phyloP scores from a whole-genome alignment of 2,113 vertebrate species.

The Felis catus region DNA sequence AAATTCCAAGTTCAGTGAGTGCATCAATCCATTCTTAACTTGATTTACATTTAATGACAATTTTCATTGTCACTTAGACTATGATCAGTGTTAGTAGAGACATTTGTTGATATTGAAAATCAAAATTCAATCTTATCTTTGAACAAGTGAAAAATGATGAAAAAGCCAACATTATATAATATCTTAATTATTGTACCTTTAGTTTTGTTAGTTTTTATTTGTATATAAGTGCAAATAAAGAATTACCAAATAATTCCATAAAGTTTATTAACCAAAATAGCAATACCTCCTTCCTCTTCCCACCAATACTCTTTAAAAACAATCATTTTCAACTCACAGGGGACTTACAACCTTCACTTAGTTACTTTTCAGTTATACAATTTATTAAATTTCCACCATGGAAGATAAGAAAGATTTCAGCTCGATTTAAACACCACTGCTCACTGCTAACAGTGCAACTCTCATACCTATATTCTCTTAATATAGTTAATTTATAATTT shows the following conservation, averaged over 20 bases:
- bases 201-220: neutral
- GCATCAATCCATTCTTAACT: neutral
- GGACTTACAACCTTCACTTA: neutral
- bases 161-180: neutral
- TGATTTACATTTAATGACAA: neutral
- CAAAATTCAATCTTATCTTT: neutral
- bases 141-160: neutral
- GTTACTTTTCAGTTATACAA: neutral
- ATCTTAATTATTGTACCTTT: neutral
- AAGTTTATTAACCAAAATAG: neutral
- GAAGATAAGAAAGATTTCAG: neutral
- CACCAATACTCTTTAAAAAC: neutral
- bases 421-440: neutral
- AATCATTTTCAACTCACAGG: neutral
- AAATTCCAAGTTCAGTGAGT: neutral
- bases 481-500: neutral
- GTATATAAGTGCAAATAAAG: neutral
- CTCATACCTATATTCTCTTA: neutral
- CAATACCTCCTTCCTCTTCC: neutral
- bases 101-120: neutral
- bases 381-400: neutral
- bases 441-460: neutral
- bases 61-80: neutral
- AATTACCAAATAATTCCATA: neutral
- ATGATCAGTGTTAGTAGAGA: neutral